Evolutionary conservation across 2,113 vertebrate species (phyloP).

Genomic region (Oxygymnocypris stewartii): DNA sequence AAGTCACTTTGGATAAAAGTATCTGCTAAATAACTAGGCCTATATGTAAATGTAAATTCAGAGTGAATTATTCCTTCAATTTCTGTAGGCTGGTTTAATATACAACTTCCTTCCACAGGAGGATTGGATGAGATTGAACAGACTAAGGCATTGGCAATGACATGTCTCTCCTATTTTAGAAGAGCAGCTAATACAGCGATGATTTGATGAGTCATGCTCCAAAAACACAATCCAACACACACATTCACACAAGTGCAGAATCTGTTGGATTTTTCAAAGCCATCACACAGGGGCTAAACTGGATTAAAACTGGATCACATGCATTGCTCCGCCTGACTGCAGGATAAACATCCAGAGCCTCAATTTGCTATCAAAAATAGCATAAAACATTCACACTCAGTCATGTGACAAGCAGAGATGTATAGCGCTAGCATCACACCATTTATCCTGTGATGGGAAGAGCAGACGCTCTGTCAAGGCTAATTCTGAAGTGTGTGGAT

Average conservation of each 20-base stretch:
- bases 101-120: not conserved
- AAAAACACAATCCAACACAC: conserved; percentile 26
- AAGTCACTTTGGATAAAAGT: too few species aligned
- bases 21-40: too few species aligned
- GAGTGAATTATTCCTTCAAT: not conserved
- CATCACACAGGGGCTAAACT: conserved; percentile 20
- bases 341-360: conserved; percentile 18
- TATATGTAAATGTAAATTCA: too few species aligned
- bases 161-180: not conserved
- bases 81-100: not conserved
- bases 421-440: not conserved
- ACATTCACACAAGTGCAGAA: conserved; percentile 19
- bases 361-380: conserved; percentile 48
- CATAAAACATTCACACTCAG: conserved; percentile 21
- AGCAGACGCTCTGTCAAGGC: conserved; percentile 18
- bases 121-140: not conserved
- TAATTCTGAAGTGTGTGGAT: not conserved
- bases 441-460: conserved; percentile 15
- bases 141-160: not conserved
- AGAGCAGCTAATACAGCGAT: not conserved
- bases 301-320: conserved; percentile 23
- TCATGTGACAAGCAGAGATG: conserved; percentile 39
- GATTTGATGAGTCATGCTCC: not conserved
- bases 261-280: conserved; percentile 27
- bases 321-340: conserved; percentile 11